These are phyloP conservation scores for Meteorus colon DNA, from an alignment of 2,888 invertebrate species.

Conservation along the genomic window DNA sequence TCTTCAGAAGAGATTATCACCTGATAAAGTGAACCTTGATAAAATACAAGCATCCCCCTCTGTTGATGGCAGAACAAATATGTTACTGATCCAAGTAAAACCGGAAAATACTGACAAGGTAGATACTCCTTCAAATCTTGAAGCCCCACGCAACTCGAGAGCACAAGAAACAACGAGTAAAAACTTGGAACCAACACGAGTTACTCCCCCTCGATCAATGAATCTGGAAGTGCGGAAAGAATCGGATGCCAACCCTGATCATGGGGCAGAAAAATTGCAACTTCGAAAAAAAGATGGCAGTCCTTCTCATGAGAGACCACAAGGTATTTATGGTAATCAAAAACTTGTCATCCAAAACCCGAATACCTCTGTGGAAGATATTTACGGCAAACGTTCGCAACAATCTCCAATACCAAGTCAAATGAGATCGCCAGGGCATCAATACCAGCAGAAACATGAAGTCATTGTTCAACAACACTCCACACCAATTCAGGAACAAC, in stretches of 20 bases:
- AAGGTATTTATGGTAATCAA: constrained; percentile 45
- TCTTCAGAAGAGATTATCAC: constrained; percentile 42
- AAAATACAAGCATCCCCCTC: background rate
- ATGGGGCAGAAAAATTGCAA: constrained; percentile 22
- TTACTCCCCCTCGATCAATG: background rate
- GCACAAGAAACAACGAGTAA: background rate
- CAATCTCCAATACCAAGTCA: constrained; percentile 30
- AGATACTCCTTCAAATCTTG: background rate
- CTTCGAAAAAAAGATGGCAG: constrained; percentile 34
- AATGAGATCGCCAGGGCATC: constrained; percentile 11
- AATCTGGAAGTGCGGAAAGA: constrained; percentile 34
- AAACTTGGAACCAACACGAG: constrained; percentile 3
- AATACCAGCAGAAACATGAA: constrained; percentile 20
- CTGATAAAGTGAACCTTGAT: constrained; percentile 40
- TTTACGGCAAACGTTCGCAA: constrained; percentile 40
- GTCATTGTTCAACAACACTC: constrained; percentile 29
- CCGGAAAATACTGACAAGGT: constrained; percentile 20
- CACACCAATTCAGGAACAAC: constrained; percentile 34
- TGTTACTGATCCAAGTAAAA: constrained; percentile 40
- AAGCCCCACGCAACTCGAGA: background rate
- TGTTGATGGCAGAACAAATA: constrained; percentile 28
- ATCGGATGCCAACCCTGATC: constrained; percentile 22
- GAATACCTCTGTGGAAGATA: constrained; percentile 40
- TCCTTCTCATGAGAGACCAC: constrained; percentile 28
- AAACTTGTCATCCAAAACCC: constrained; percentile 25